Evolutionary conservation across 2,888 invertebrate genomes (phyloP), one percentile per base, ranked within the genome.

Genomic region (Lamellibrachia satsuma): DNA sequence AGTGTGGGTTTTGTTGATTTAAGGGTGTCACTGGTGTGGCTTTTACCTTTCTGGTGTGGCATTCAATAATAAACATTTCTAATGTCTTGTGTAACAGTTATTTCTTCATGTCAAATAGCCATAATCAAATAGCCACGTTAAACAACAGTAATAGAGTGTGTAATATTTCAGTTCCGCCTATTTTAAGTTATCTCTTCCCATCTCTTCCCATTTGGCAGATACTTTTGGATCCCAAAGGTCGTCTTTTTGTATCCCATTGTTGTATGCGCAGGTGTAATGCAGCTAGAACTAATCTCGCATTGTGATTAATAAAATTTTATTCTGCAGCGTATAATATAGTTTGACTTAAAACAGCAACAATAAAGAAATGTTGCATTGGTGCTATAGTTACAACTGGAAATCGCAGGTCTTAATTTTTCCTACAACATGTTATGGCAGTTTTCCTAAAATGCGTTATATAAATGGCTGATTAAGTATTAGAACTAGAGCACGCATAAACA

Each of bases 1-100:
- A 75, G n/a, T 75, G 75, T 75, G 75, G 15, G 75, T 75, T 75
- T 75, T 22, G 75, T 75, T 75, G 75, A 75, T 75, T 75, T 75
- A 75, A 75, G 22, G 75, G 15, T 75, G 22, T 22, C 22, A 75
- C 75, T 39, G 4, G 75, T 75, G 75, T 75, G n/a, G 75, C 75
- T 22, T 39, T 39, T 39, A 39, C 39, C 55, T 75, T 75, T 75
- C 75, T 75, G 75, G n/a, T 75, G 22, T 75, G 75, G 57, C 15
- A 57, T 57, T 75, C 22, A 75, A 75, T 75, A 75, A 75, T 75
- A 75, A 15, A 75, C 75, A 75, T 22, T 15, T n/a, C 15, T 75
- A n/a, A 75, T 75, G 1, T 75, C 75, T 22, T 75, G 22, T 75
- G 75, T 75, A 39, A 75, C 75, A 75, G 75, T 75, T 15, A 75